These are phyloP conservation scores for Anoura caudifer DNA, from an alignment of 2,113 vertebrate genomes.

Conservation along the genomic window DNA sequence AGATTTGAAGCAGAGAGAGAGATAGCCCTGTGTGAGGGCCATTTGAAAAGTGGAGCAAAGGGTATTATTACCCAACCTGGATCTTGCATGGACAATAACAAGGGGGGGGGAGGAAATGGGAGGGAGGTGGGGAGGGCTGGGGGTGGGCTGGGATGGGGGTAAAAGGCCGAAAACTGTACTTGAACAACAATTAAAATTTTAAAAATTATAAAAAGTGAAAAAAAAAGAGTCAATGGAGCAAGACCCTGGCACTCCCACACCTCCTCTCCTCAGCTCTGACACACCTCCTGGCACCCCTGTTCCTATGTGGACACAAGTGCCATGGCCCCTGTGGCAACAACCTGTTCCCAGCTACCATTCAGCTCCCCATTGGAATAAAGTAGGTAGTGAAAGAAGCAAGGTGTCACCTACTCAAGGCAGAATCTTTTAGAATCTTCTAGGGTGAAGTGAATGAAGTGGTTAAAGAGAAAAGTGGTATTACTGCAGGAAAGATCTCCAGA, in stretches of 20 bases:
- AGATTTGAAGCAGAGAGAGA: too few species aligned
- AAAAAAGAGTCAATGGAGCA: too few species aligned
- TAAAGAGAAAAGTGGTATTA: background rate
- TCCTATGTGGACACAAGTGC: background rate
- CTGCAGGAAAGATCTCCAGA: background rate
- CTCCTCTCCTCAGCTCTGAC: background rate
- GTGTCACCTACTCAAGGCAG: background rate
- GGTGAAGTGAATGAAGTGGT: background rate
- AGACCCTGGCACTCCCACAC: background rate
- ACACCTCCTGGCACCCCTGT: background rate
- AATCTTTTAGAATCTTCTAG: background rate
- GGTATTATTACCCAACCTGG: background rate
- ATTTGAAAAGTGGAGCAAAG: background rate
- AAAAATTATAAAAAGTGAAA: too few species aligned
- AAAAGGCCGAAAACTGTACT: too few species aligned
- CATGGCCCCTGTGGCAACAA: too few species aligned
- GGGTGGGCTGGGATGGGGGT: too few species aligned
- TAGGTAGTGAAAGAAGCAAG: background rate
- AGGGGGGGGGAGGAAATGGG: too few species aligned
- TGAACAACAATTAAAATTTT: too few species aligned
- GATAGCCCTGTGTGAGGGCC: background rate
- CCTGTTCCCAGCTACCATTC: background rate
- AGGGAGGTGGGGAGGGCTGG: too few species aligned
- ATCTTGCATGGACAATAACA: background rate
- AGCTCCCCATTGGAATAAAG: background rate